phyloP scores from a whole-genome alignment of 2,113 vertebrate genomes.

The Malurus alboscapulatus region DNA sequence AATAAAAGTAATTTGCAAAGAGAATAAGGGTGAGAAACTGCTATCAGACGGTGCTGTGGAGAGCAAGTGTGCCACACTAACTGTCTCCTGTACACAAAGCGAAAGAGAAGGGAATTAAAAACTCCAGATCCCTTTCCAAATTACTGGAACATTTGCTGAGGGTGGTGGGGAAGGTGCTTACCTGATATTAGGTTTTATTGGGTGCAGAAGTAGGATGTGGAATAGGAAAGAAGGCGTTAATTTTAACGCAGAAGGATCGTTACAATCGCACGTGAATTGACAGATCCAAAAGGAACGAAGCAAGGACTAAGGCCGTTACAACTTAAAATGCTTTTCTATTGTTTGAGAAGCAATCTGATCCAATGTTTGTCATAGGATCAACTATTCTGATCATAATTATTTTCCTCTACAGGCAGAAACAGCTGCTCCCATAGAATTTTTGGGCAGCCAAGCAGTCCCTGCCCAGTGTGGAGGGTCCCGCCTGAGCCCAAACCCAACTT shows the following conservation, averaged over 20 bases:
- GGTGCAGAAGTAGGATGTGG: background rate
- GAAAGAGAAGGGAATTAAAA: background rate
- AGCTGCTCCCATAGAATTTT: background rate
- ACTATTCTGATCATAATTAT: background rate
- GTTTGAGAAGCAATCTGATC: background rate
- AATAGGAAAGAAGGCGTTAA: background rate
- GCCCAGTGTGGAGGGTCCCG: background rate
- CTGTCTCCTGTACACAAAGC: background rate
- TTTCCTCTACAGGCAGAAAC: background rate
- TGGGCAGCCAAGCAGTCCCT: background rate
- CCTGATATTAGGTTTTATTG: background rate
- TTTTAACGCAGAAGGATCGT: background rate
- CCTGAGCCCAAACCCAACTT: background rate
- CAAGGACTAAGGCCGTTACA: background rate
- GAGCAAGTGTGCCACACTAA: background rate
- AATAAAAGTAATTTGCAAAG: background rate
- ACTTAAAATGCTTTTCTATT: background rate
- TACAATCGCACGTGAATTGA: background rate
- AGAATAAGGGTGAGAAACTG: background rate
- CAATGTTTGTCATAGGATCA: background rate
- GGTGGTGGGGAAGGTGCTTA: background rate
- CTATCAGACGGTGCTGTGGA: background rate
- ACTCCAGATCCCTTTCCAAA: background rate
- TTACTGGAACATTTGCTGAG: background rate
- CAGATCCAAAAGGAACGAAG: background rate